A percentile compares a stretch with the other conserved stretches of the same genome.
These are phyloP conservation scores for Sinocyclocheilus grahami DNA, from an alignment of 2,113 vertebrate species.

Conservation along the genomic window DNA sequence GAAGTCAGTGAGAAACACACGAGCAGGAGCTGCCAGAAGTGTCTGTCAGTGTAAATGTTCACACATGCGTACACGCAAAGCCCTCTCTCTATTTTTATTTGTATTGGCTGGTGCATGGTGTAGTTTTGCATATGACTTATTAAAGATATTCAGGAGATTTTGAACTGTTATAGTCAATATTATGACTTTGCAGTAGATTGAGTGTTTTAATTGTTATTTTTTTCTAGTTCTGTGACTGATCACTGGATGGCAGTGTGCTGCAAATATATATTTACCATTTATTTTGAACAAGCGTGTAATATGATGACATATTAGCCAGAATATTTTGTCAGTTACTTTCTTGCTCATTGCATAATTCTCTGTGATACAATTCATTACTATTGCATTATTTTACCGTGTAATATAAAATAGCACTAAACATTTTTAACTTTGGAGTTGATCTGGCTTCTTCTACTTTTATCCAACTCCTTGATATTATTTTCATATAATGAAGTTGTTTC, in stretches of 20 bases:
- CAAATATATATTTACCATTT: background rate
- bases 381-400: background rate
- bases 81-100: background rate
- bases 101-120: background rate
- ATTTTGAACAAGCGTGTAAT: background rate
- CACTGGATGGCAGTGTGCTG: slow-evolving; percentile 34
- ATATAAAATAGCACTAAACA: background rate
- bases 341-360: background rate
- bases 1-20: background rate
- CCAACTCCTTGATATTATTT: background rate
- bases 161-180: background rate
- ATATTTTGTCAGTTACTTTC: background rate
- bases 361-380: background rate
- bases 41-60: background rate
- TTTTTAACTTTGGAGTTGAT: background rate
- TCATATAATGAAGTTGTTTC: no score
- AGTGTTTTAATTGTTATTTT: background rate
- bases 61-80: background rate
- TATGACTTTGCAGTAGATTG: background rate
- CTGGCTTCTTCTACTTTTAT: background rate
- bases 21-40: background rate
- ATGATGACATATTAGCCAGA: background rate
- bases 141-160: background rate
- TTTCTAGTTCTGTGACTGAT: background rate
- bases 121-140: background rate